These are phyloP conservation scores for Myotis yumanensis DNA, from an alignment of 2,113 vertebrate genomes.

Conservation along the genomic window DNA sequence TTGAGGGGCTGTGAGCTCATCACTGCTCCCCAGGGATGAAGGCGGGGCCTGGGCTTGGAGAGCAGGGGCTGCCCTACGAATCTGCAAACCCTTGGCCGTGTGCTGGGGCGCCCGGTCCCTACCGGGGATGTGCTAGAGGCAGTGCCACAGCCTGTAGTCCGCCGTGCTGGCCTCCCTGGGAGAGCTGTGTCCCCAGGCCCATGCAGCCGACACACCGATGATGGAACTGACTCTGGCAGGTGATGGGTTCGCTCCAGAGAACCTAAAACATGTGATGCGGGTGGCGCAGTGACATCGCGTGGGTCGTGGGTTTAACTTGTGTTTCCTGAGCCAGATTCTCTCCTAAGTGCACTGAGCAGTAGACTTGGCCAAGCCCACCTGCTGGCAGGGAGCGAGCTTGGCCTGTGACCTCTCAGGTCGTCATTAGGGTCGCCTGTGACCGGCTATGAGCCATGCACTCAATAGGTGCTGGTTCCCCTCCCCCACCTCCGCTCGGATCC, in stretches of 20 bases:
- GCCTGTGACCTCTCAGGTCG: neutral
- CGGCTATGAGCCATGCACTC: neutral
- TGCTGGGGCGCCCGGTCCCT: accelerated
- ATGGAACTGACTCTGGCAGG: accelerated
- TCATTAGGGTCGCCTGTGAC: neutral
- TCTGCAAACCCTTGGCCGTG: accelerated
- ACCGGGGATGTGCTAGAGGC: no score
- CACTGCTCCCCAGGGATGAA: neutral
- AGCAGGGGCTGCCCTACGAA: accelerated
- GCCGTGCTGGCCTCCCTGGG: accelerated
- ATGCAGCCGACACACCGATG: accelerated
- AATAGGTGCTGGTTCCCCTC: neutral
- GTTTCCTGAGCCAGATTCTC: neutral
- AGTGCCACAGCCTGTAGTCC: neutral
- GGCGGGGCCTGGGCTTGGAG: neutral
- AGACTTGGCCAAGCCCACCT: accelerated
- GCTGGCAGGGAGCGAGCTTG: neutral
- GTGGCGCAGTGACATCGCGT: accelerated
- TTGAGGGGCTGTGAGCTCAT: accelerated
- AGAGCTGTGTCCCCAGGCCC: neutral
- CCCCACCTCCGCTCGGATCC: neutral
- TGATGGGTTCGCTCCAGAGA: neutral
- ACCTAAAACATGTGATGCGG: accelerated
- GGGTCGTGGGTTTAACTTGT: accelerated
- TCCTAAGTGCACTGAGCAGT: neutral